Conservation (phyloP, 2,888 invertebrate genomes). For the Yponomeuta sedellus region DNA sequence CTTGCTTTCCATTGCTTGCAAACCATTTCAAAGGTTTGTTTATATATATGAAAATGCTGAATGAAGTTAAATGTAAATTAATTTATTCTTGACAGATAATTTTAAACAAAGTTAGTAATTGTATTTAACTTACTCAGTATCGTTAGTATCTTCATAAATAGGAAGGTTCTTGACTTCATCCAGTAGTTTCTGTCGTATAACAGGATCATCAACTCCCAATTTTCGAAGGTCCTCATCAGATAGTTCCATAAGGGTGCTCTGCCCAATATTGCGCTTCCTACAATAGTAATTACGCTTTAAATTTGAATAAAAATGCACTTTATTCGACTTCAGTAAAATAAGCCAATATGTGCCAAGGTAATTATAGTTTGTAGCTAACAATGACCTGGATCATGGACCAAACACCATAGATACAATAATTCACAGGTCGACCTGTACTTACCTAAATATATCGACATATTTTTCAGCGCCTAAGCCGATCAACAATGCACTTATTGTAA, state of each 20-base stretch:
- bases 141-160: slow-evolving; percentile 43
- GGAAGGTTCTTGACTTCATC: slow-evolving; percentile 58
- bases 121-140: slow-evolving; percentile 24
- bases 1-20: too few relatives aligned
- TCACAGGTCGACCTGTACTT: slow-evolving; percentile 20
- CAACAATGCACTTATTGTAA: slow-evolving; percentile 54
- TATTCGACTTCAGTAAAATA: too few relatives aligned
- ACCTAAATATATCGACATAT: slow-evolving; percentile 64
- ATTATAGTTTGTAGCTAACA: too few relatives aligned
- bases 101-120: not conserved
- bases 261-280: slow-evolving; percentile 62
- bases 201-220: slow-evolving; percentile 54
- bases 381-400: too few relatives aligned
- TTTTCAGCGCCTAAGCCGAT: slow-evolving; percentile 58
- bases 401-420: not conserved
- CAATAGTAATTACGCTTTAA: slow-evolving; percentile 20
- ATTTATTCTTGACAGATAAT: not conserved
- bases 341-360: too few relatives aligned
- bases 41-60: too few relatives aligned
- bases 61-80: too few relatives aligned
- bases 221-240: slow-evolving; percentile 59
- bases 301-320: too few relatives aligned
- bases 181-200: slow-evolving; percentile 49
- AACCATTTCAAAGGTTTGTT: too few relatives aligned
- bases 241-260: slow-evolving; percentile 56